Conservation (phyloP, 64 coral and sea anemone genomes). For the Dendrophyllia cribrosa region DNA sequence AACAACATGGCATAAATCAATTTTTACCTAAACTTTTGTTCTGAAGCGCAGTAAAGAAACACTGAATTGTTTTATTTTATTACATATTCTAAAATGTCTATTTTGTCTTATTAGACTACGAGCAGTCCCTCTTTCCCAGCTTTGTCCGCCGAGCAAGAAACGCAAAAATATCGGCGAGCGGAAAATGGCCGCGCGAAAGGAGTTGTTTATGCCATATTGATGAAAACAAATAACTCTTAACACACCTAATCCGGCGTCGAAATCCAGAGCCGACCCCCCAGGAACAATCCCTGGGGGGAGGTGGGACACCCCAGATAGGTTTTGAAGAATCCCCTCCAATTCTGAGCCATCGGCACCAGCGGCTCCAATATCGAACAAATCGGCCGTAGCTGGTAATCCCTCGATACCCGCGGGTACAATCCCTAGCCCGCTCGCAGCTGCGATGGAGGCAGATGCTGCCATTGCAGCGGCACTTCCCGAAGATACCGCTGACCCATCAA, state of each 20-base stretch:
- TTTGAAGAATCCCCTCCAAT: constrained; percentile 89
- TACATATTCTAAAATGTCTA: too few species aligned
- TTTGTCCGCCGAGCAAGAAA: too few species aligned
- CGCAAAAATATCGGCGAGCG: too few species aligned
- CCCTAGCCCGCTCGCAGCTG: constrained; percentile 34
- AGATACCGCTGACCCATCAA: constrained; percentile 47
- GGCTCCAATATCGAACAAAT: constrained; percentile 68
- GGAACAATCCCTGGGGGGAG: constrained; percentile 80
- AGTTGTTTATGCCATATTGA: too few species aligned
- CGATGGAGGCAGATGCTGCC: constrained; percentile 41
- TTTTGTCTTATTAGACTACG: too few species aligned
- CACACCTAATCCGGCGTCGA: constrained; percentile 86
- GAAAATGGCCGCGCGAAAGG: too few species aligned
- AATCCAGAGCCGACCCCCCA: constrained; percentile 72
- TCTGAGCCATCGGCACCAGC: constrained; percentile 46
- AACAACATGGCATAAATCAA: too few species aligned
- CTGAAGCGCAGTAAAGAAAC: too few species aligned
- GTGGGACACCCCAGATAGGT: constrained; percentile 86
- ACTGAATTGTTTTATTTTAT: too few species aligned
- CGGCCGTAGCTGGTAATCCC: constrained; percentile 33
- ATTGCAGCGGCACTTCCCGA: constrained; percentile 16
- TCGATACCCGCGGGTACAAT: constrained; percentile 35
- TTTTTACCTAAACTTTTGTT: too few species aligned
- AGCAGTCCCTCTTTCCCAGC: too few species aligned
- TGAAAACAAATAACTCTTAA: too few species aligned